These are phyloP conservation scores for Hydrotaea diabolus DNA, from an alignment of 2,888 invertebrate species.

Conservation along the genomic window DNA sequence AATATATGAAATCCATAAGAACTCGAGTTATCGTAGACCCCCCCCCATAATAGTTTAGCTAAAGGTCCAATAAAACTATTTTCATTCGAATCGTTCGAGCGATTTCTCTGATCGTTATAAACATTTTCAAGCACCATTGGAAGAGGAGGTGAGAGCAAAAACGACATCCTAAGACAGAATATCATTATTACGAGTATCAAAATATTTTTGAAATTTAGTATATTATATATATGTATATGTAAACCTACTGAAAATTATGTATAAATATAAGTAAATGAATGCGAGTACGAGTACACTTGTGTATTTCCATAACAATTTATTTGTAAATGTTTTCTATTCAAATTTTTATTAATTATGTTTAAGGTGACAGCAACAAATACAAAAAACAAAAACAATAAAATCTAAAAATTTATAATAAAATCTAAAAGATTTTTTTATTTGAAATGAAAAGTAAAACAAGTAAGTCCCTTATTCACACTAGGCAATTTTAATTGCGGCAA, in stretches of 20 bases:
- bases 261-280: conserved; percentile 45
- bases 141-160: conserved; percentile 6
- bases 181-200: conserved; percentile 35
- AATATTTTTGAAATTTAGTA: conserved; percentile 9
- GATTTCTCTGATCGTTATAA: neutral
- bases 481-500: no score
- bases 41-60: neutral
- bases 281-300: neutral
- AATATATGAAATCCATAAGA: no score
- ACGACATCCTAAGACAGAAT: conserved; percentile 25
- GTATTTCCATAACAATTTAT: conserved; percentile 50
- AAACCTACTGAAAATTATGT: neutral
- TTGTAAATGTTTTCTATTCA: conserved; percentile 64
- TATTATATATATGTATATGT: no score
- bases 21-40: conserved; percentile 29
- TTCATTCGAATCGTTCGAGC: neutral
- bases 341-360: conserved; percentile 58
- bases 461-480: no score
- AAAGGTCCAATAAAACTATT: no score
- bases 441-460: no score
- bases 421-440: conserved; percentile 15
- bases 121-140: neutral
- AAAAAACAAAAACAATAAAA: conserved; percentile 48
- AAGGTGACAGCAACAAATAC: conserved; percentile 47
- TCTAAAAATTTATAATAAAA: conserved; percentile 40